Conservation (phyloP, 2,113 vertebrate genomes). For the Arothron firmamentum region DNA sequence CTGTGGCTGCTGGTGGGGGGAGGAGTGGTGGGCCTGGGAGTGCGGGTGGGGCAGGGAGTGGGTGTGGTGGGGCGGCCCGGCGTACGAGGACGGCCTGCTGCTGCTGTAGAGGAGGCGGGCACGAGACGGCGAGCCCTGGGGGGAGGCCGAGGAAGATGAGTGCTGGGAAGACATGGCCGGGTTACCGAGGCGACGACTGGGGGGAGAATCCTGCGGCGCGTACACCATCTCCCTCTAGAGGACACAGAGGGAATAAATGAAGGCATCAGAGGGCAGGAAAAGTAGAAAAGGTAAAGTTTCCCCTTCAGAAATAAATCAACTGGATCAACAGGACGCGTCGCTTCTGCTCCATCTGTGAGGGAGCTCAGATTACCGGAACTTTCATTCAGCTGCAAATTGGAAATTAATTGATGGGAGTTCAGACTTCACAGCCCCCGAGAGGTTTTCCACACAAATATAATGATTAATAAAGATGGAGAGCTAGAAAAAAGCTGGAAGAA, state of each 20-base stretch:
- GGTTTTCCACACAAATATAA: not conserved
- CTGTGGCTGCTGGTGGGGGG: slow-evolving; percentile 64
- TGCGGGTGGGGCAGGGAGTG: slow-evolving; percentile 58
- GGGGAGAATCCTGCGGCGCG: slow-evolving; percentile 89
- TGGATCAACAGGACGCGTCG: not conserved
- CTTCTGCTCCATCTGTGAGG: not conserved
- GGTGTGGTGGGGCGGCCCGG: slow-evolving; percentile 76
- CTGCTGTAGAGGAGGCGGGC: slow-evolving; percentile 88
- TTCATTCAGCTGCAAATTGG: not conserved
- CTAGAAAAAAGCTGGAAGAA: not conserved
- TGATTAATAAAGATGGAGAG: not conserved
- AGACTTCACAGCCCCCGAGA: not conserved
- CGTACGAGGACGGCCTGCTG: slow-evolving; percentile 87
- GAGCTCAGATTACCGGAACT: not conserved
- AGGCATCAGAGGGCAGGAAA: not conserved
- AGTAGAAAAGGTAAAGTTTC: too few species aligned
- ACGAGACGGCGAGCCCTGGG: slow-evolving; percentile 86
- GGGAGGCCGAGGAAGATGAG: slow-evolving; percentile 76
- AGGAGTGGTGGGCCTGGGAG: slow-evolving; percentile 71
- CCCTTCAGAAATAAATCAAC: not conserved
- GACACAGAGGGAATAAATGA: not conserved
- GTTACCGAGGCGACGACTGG: slow-evolving; percentile 88
- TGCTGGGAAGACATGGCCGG: slow-evolving; percentile 78
- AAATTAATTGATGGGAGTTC: not conserved
- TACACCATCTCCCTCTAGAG: slow-evolving; percentile 93